Evolutionary conservation across 2,113 vertebrate species (phyloP).

Genomic region (Hippocampus zosterae): DNA sequence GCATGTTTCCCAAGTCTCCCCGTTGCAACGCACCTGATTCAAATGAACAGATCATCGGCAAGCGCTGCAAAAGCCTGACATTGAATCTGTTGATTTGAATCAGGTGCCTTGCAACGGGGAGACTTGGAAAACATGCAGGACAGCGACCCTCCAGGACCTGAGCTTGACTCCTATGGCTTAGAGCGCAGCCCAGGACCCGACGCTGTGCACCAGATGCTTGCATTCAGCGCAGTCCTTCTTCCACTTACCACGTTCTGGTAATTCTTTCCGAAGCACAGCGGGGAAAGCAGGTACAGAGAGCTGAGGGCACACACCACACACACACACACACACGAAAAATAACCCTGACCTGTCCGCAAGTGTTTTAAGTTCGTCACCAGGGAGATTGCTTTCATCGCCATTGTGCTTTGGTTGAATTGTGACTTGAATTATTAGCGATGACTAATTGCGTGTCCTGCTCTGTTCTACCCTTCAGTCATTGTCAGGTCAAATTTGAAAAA

Average conservation of each 20-base stretch:
- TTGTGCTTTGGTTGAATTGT: too few relatives aligned
- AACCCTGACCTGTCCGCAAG: conserved; percentile 28
- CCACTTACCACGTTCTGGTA: conserved; percentile 28
- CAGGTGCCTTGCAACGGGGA: too few relatives aligned
- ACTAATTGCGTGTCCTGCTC: conserved; percentile 6
- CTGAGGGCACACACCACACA: conserved; percentile 18
- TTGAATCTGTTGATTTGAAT: too few relatives aligned
- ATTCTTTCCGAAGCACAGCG: conserved; percentile 44
- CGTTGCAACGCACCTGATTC: too few relatives aligned
- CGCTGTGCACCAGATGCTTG: conserved; percentile 30
- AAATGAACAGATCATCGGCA: too few relatives aligned
- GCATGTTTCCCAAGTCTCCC: too few relatives aligned
- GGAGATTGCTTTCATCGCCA: too few relatives aligned
- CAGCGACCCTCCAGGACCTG: too few relatives aligned
- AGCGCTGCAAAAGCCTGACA: too few relatives aligned
- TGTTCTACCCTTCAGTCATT: conserved; percentile 18
- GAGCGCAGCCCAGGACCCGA: conserved; percentile 12
- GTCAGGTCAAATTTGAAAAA: conserved; percentile 30
- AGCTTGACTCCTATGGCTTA: neutral
- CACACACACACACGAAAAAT: conserved; percentile 29
- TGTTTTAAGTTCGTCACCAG: conserved; percentile 8
- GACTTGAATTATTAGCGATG: conserved; percentile 9
- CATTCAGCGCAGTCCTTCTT: conserved; percentile 35
- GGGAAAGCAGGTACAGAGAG: conserved; percentile 23
- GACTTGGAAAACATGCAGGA: too few relatives aligned